Evolutionary conservation across 2,888 invertebrate species (phyloP), one percentile per base, ranked within the genome.

Genomic region (Lordiphosa fenestrarum): DNA sequence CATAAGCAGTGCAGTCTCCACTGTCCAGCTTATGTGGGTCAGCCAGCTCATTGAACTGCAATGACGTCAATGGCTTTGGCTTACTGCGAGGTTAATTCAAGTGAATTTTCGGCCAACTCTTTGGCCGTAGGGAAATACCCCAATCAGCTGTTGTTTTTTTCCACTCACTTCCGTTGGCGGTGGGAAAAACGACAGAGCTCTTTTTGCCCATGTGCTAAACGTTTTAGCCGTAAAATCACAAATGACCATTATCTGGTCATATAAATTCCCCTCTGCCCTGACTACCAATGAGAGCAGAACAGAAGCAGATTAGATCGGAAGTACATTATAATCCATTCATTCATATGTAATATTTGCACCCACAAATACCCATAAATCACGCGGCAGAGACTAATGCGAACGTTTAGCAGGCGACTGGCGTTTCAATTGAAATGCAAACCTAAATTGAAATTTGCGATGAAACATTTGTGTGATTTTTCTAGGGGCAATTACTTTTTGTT

Each of bases 181-280:
- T 57, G 62, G 56, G 59, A 59, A 70, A 73, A 66, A 57, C 36
- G 23, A 38, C 10, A 15, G 6, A 42, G 13, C 65, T 68, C 75
- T 78, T 61, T 74, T 78, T 82, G 66, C 42, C 51, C 62, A 84
- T 65, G 72, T 62, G 51, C 52, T 54, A 12, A 59, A 55, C 80
- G 83, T 71, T 64, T 75, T 30, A 51, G 69, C 65, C 69, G 66
- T 77, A 69, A 85, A 81, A 56, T 59, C 54, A 38, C 63, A 76
- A 83, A 73, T 69, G 63, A 57, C 60, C 67, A 82, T 78, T 84
- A 78, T 59, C 48, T 15, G 37, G 49, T 39, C 59, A 73, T 53
- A 84, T 85, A 81, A 83, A 83, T 76, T 53, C 38, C 15, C 56
- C 54, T 35, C 50, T 50, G 50, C 4, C 4, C 42, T 61, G 81